Percentiles rank a stretch among this genome's conserved stretches.
Evolutionary conservation across 2,888 invertebrate species (phyloP).

Genomic region (Dolomedes plantarius): DNA sequence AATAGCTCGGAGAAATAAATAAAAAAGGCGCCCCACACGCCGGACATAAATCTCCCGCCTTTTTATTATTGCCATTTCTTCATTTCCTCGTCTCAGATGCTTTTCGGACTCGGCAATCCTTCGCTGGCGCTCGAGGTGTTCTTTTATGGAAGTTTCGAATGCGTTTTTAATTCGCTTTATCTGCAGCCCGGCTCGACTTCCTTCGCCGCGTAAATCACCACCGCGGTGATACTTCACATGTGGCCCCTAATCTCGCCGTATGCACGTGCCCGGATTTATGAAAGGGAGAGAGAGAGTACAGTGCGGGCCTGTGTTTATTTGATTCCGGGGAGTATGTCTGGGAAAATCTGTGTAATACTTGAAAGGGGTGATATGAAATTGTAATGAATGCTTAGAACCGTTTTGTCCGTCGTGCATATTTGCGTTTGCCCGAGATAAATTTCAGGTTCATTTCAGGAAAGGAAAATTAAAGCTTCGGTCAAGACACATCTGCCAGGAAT

Average conservation of each 20-base stretch:
- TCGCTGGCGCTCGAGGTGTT: not conserved
- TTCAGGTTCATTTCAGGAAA: too few species aligned
- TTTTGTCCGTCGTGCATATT: too few species aligned
- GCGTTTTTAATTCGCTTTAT: conserved; percentile 67
- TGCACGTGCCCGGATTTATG: conserved; percentile 1
- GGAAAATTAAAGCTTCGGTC: too few species aligned
- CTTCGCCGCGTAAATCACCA: conserved; percentile 34
- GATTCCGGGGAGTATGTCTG: too few species aligned
- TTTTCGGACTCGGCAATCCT: too few species aligned
- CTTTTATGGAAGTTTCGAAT: conserved; percentile 59
- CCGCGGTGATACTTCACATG: conserved; percentile 7
- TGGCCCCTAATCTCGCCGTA: not conserved
- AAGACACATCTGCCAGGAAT: too few species aligned
- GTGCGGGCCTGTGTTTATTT: not conserved
- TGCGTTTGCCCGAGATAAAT: too few species aligned
- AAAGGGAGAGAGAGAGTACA: not conserved
- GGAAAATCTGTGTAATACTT: too few species aligned
- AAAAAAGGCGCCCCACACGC: conserved; percentile 20
- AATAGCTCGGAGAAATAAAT: not conserved
- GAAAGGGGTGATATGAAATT: too few species aligned
- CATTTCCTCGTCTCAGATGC: not conserved
- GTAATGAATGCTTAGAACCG: too few species aligned
- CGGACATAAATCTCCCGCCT: conserved; percentile 34
- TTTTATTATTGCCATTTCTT: conserved; percentile 22
- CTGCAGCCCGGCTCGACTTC: conserved; percentile 34